Evolutionary conservation across 2,797 vertebrate genomes (phyloP), one percentile per base, ranked within the genome.

Genomic region (Euphonia xanthogaster): DNA sequence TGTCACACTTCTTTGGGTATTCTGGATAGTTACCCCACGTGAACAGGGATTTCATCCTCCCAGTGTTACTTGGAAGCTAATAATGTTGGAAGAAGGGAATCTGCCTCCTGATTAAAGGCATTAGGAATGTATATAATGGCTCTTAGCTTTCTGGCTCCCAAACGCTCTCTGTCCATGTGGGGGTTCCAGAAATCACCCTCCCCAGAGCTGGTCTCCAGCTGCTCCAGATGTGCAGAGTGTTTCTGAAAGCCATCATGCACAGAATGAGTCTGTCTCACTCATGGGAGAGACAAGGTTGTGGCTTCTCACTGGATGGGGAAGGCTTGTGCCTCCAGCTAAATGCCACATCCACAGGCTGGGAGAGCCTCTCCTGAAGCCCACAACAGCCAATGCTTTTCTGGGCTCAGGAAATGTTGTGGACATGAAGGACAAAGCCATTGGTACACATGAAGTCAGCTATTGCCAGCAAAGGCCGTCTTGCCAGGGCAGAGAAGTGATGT

Each of bases 81-180:
- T 31, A 89, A 39, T 9, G 2, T 55, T 3, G 18, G 68, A 50
- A 91, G 67, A 82, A 87, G 53, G 44, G 25, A 93, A 83, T 55
- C 33, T 80, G 54, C 42, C 47, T 91, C 55, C 45, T 86, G 50
- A 83, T 45, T 54, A 88, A 91, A 75, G 58, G 22, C 67, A 82
- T 91, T 66, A 89, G 24, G 39, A 2, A 0, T 51, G 18, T 11
- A 70, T 62, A 55, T 84, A 94, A 87, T 58, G 45, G 72, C 75
- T 93, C 93, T 95, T 40, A 84, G 68, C 42, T 82, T 92, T 89
- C 81, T 91, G n/a, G 10, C 71, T 95, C 55, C 15, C 37, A 85
- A 81, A 55, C 31, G 27, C 31, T 44, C 27, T 76, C 35, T 60
- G 37, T 85, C 50, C 54, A 81, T 60, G 4, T 19, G 50, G 42